Base-by-base conservation (phyloP, 1,140 invertebrate genomes). In the Drosophila cardini region DNA sequence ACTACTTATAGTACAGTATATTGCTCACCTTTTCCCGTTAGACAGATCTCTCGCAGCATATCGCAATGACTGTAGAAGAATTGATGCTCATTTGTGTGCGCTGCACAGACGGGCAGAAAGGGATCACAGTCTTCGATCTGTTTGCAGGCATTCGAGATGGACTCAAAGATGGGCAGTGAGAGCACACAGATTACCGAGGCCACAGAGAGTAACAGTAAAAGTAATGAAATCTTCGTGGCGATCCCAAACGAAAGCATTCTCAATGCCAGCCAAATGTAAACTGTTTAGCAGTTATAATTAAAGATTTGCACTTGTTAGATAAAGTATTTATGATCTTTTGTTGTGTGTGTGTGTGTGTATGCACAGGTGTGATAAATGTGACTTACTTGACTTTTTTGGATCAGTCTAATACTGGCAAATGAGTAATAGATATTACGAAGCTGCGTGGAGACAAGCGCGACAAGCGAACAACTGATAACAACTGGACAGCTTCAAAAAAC, bases 51-150 rank as follows among this genome's bases (percentile, higher is more conserved):
- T 0, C 86, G 86, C 56, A 82, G 8, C 90, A 91, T 90, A 58
- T 91, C 90, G 61, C 90, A 91, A 16, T 91, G 86, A 42, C 90
- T 91, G 53, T 91, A 91, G 42, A 91, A 91, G 38, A 91, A 91
- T 58, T 91, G 90, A 57, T 91, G 90, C n/a, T 85, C 80, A 21
- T 77, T 89, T 21, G 52, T 61, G 8, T 72, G 72, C 0, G 71
- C 55, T 7, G 86, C 90, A 16, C 90, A 91, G 30, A 91, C 52
- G 5, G 90, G 80, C 45, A 61, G 46, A 38, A 91, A 91, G 1
- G 76, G 72, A 78, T 91, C 90, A 46, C 90, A 91, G 30, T 72
- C 63, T 9, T 69, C 46, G 7, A 91, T 58, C 11, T 40, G 64
- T 21, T 30, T 72, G 64, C 90, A 91, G 18, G 64, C 60, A 21